These are phyloP conservation scores for Oryzias dopingdopingensis DNA, from an alignment of 2,797 vertebrate species.

Conservation along the genomic window DNA sequence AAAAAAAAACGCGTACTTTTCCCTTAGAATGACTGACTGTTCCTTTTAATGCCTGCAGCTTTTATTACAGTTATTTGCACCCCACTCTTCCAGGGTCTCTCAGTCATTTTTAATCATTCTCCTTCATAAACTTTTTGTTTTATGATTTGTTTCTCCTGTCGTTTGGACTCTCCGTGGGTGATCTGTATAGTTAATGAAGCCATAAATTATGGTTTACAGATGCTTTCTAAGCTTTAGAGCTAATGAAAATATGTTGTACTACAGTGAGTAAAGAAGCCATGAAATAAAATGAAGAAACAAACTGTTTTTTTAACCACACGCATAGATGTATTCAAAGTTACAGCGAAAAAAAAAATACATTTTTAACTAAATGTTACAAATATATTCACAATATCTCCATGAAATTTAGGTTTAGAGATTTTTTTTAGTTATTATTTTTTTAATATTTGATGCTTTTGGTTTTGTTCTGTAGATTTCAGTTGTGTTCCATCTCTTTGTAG, in stretches of 20 bases:
- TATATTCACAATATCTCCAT: no score
- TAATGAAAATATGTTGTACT: constrained; percentile 38
- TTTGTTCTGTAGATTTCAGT: constrained; percentile 6
- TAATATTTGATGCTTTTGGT: no score
- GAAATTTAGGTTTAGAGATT: no score
- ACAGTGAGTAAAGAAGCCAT: constrained; percentile 25
- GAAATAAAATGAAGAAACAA: constrained; percentile 38
- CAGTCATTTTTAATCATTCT: constrained; percentile 21
- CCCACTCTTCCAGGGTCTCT: constrained; percentile 2
- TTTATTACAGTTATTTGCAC: constrained; percentile 25
- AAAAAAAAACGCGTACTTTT: not conserved
- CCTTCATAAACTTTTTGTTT: constrained; percentile 19
- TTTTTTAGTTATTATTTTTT: no score
- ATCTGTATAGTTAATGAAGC: constrained; percentile 48
- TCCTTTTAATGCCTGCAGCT: not conserved
- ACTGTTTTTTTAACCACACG: no score
- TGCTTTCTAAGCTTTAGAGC: constrained; percentile 21
- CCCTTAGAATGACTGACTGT: constrained; percentile 10
- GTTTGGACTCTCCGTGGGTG: constrained; percentile 10
- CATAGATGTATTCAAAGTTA: no score
- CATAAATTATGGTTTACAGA: constrained; percentile 49
- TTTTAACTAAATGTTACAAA: no score
- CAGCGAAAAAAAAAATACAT: no score
- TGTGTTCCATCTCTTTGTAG: constrained; percentile 68
- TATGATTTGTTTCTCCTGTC: constrained; percentile 32